phyloP scores from a whole-genome alignment of 2,113 vertebrate genomes.

The Phainopepla nitens region DNA sequence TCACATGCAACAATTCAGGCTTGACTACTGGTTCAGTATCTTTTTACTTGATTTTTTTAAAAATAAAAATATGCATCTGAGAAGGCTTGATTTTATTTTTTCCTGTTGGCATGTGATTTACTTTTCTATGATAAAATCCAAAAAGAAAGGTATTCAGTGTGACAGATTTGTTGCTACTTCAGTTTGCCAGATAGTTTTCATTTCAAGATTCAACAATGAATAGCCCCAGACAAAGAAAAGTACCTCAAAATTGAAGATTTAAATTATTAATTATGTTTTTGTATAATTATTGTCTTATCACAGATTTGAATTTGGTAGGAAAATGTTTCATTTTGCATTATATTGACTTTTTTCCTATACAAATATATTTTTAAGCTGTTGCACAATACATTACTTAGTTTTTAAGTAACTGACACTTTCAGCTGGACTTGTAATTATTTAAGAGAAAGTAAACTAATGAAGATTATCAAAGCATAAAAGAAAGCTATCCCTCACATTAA shows the following conservation, averaged over 20 bases:
- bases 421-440: not conserved
- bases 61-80: not conserved
- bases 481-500: not conserved
- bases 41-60: not conserved
- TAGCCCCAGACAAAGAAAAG: not conserved
- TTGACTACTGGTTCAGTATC: not conserved
- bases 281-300: not conserved
- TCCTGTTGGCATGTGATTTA: not conserved
- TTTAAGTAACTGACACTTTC: not conserved
- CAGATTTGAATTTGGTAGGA: not conserved
- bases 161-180: not conserved
- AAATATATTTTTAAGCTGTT: not conserved
- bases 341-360: not conserved
- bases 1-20: not conserved
- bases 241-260: not conserved
- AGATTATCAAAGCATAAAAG: not conserved
- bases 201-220: not conserved
- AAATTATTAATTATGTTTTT: not conserved
- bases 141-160: not conserved
- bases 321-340: not conserved
- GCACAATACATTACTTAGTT: not conserved
- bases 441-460: not conserved
- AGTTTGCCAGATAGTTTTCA: not conserved
- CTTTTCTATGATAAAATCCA: not conserved
- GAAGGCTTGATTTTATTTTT: not conserved